phyloP scores from a whole-genome alignment of 2,797 vertebrate species.

The Hypotaenidia philippensis region DNA sequence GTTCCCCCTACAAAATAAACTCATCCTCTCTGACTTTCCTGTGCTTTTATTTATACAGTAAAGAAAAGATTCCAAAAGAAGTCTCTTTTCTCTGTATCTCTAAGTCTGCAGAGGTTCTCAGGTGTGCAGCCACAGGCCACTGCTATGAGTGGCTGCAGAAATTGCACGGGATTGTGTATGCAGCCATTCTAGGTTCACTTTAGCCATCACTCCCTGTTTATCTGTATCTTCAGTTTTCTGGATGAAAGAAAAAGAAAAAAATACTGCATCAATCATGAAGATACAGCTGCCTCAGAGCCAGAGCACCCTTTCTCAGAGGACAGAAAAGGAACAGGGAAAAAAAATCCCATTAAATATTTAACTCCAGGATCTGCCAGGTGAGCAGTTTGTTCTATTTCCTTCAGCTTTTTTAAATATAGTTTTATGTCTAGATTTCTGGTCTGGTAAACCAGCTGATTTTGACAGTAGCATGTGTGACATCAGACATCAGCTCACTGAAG shows the following conservation, averaged over 20 bases:
- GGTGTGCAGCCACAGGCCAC: too few species aligned
- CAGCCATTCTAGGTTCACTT: neutral
- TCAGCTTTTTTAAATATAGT: neutral
- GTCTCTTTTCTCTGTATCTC: neutral
- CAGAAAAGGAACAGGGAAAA: neutral
- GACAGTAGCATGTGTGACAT: neutral
- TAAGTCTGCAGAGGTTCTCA: neutral
- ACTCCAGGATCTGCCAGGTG: neutral
- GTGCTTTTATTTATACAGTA: neutral
- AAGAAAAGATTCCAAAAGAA: neutral
- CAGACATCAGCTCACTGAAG: neutral
- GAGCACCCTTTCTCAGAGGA: neutral
- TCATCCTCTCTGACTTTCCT: neutral
- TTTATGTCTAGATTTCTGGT: neutral
- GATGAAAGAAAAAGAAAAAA: neutral
- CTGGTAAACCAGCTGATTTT: neutral
- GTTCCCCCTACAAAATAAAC: neutral
- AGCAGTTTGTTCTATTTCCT: neutral
- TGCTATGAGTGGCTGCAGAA: neutral
- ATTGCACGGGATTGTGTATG: neutral
- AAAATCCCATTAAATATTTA: neutral
- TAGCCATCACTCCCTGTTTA: neutral
- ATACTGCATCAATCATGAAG: neutral
- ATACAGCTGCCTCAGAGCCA: neutral
- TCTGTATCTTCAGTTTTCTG: neutral